A percentile compares a stretch with the other conserved stretches of the same genome.
These are phyloP conservation scores for Pardosa pseudoannulata DNA, from an alignment of 2,888 invertebrate species.

Conservation along the genomic window DNA sequence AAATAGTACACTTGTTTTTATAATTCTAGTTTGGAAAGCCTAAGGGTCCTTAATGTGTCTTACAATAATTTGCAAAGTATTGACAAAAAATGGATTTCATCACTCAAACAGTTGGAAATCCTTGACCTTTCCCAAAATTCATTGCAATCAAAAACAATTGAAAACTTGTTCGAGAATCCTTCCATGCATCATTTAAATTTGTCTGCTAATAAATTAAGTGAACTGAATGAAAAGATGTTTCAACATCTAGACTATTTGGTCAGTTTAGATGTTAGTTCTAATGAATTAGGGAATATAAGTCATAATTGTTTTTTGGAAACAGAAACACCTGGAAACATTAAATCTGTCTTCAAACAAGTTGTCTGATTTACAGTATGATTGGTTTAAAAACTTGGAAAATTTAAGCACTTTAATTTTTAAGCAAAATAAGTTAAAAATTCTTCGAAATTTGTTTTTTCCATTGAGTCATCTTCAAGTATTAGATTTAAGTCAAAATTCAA, in stretches of 20 bases:
- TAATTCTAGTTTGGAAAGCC: conserved; percentile 25
- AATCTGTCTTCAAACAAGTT: conserved; percentile 59
- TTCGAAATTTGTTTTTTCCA: conserved; percentile 65
- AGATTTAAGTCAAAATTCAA: conserved; percentile 63
- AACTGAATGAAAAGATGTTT: conserved; percentile 72
- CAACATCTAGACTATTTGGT: conserved; percentile 74
- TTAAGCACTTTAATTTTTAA: conserved; percentile 72
- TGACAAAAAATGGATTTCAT: conserved; percentile 27
- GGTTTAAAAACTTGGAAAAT: conserved; percentile 50
- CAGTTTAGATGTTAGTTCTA: conserved; percentile 76
- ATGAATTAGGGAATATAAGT: conserved; percentile 77
- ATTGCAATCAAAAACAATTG: conserved; percentile 26
- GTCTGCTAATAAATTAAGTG: conserved; percentile 46
- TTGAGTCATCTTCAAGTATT: conserved; percentile 45
- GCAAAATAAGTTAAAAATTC: conserved; percentile 70
- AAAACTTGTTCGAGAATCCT: conserved; percentile 24
- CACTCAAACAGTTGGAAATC: conserved; percentile 22
- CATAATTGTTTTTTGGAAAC: conserved; percentile 31
- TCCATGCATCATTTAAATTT: conserved; percentile 41
- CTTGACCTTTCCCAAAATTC: conserved; percentile 60
- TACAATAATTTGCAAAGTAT: conserved; percentile 42
- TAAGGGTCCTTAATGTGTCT: conserved; percentile 51
- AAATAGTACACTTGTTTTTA: conserved; percentile 29
- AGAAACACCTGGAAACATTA: conserved; percentile 23
- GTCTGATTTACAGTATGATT: conserved; percentile 50